A percentile compares a stretch with the other conserved stretches of the same genome.
Evolutionary conservation across 2,113 vertebrate genomes (phyloP).

Genomic region (Leucosticte australis): DNA sequence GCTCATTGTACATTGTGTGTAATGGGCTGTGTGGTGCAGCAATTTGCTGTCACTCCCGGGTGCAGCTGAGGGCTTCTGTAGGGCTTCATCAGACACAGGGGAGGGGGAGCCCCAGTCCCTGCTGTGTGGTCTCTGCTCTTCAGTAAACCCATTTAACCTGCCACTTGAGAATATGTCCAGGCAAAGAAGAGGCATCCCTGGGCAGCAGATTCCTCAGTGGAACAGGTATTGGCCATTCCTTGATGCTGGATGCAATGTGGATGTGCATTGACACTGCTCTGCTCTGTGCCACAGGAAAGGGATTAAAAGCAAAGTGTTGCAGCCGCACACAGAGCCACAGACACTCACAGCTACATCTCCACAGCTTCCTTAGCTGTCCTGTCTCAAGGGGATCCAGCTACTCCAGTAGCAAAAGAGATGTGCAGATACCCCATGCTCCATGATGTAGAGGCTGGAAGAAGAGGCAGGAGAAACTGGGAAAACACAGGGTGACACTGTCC

Average conservation of each 20-base stretch:
- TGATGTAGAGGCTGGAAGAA: background rate
- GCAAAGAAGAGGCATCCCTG: background rate
- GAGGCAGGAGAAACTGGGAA: background rate
- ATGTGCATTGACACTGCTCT: background rate
- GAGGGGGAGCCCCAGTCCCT: background rate
- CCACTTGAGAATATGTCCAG: background rate
- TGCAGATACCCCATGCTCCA: background rate
- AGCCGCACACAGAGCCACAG: background rate
- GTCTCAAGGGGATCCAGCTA: background rate
- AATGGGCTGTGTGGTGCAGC: background rate
- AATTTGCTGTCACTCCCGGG: background rate
- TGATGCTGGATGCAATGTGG: background rate
- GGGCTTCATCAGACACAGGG: background rate
- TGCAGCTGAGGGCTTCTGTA: background rate
- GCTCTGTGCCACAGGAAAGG: background rate
- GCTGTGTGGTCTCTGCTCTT: background rate
- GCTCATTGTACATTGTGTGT: background rate
- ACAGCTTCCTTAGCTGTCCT: background rate
- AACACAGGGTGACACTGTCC: background rate
- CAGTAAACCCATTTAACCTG: background rate
- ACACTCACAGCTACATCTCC: accelerated
- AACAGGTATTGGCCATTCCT: background rate
- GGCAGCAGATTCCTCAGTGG: background rate
- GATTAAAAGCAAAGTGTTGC: background rate
- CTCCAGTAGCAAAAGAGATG: background rate